These are phyloP conservation scores for Atta cephalotes DNA, from an alignment of 1,140 invertebrate species.

Conservation along the genomic window DNA sequence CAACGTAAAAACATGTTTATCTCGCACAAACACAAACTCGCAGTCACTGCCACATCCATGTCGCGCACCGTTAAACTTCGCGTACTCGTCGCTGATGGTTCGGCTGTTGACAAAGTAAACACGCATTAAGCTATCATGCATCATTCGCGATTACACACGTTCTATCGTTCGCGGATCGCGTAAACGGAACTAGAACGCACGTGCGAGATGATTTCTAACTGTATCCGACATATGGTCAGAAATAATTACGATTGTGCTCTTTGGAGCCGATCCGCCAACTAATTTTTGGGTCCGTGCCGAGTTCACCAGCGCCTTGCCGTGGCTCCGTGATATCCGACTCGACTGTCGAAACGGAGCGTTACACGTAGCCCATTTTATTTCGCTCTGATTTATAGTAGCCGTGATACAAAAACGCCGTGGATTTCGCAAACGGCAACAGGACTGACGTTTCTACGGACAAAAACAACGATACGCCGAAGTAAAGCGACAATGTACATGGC, in stretches of 20 bases:
- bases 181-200: conserved; percentile 59
- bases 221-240: conserved; percentile 55
- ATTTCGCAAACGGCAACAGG: conserved; percentile 33
- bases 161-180: conserved; percentile 14
- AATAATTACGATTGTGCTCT: conserved; percentile 67
- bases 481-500: conserved; percentile 43
- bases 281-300: conserved; percentile 74
- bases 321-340: conserved; percentile 54
- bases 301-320: conserved; percentile 54
- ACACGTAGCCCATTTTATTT: conserved; percentile 62
- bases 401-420: conserved; percentile 57
- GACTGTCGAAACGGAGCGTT: conserved; percentile 68
- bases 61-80: conserved; percentile 27
- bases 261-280: conserved; percentile 65
- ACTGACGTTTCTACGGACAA: conserved; percentile 41
- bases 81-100: conserved; percentile 26
- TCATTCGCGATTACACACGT: conserved; percentile 42
- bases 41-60: neutral
- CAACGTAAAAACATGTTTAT: conserved; percentile 27
- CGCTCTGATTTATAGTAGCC: conserved; percentile 64
- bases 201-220: conserved; percentile 53
- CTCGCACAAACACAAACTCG: neutral
- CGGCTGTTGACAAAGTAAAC: conserved; percentile 48
- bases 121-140: conserved; percentile 50
- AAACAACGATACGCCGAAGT: conserved; percentile 35